Evolutionary conservation across 2,797 vertebrate genomes (phyloP), one percentile per base, ranked within the genome.

Genomic region (Capromys pilorides): DNA sequence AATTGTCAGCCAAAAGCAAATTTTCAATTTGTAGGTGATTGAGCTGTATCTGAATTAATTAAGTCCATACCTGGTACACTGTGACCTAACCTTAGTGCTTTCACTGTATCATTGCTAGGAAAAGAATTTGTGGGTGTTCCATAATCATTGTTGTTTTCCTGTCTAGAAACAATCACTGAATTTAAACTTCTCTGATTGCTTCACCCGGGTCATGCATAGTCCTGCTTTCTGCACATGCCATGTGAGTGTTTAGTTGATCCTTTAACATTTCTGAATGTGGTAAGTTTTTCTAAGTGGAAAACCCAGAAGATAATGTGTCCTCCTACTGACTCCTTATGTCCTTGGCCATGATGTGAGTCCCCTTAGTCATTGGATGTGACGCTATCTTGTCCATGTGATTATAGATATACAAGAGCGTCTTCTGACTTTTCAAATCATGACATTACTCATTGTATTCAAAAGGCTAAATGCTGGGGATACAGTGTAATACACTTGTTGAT

Each of bases 211-310:
- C 73, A 75, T 81, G 85, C 33, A 64, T 1, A 77, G 26, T 66
- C 54, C 57, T 67, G 21, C 21, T 80, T 84, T 77, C 7, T 81
- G 64, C 88, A 11, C 12, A 71, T 54, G 13, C 3, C 45, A 39
- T 16, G 10, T 36, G 26, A 75, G 79, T 36, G 83, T 51, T 88
- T 45, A 89, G 39, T 41, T 61, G 18, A 39, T 90, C 51, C 80
- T 71, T 89, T 59, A 81, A 57, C 51, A 87, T 54, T 85, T 90
- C 87, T 90, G 73, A 89, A 45, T 73, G 10, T n/a, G 61, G 61
- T 54, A 81, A 89, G 33, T 0, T 33, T 51, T 51, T 78, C 45
- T 66, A 0, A 21, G 41, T 49, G 16, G 81, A 83, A 94, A 96
- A 45, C 4, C 18, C 33, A 13, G 16, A 67, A 84, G 57, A 85